Conservation (phyloP, 2,113 vertebrate genomes). For the Gadus chalcogrammus region DNA sequence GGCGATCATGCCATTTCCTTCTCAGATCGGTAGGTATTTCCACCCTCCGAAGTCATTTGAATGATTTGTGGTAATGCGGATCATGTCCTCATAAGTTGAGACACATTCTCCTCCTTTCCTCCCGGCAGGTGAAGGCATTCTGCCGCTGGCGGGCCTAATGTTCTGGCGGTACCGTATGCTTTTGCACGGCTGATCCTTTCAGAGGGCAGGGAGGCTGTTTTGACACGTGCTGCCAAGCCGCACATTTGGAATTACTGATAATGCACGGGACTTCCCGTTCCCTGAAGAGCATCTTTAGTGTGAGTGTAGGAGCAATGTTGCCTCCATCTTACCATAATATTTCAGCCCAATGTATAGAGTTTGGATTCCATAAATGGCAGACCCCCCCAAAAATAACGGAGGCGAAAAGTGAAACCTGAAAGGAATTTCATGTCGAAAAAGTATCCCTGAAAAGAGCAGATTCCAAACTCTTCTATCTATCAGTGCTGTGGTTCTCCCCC, state of each 20-base stretch:
- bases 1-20: slow-evolving; percentile 39
- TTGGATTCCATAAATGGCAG: slow-evolving; percentile 33
- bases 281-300: slow-evolving; percentile 15
- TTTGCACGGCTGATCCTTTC: slow-evolving; percentile 32
- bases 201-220: slow-evolving; percentile 9
- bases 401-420: slow-evolving; percentile 72
- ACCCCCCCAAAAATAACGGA: slow-evolving; percentile 29
- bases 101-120: slow-evolving; percentile 27
- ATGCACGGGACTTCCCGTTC: slow-evolving; percentile 28
- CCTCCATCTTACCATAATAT: neutral
- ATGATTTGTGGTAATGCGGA: slow-evolving; percentile 52
- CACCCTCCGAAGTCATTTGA: slow-evolving; percentile 48
- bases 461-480: slow-evolving; percentile 76
- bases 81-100: slow-evolving; percentile 31
- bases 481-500: slow-evolving; percentile 79
- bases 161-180: slow-evolving; percentile 22
- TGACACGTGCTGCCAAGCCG: slow-evolving; percentile 19
- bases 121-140: slow-evolving; percentile 41
- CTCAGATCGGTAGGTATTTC: slow-evolving; percentile 53
- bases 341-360: slow-evolving; percentile 6
- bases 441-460: slow-evolving; percentile 73
- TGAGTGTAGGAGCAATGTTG: slow-evolving; percentile 17
- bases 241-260: slow-evolving; percentile 45
- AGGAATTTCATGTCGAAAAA: slow-evolving; percentile 72
- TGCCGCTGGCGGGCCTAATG: slow-evolving; percentile 22